Evolutionary conservation across 1,140 invertebrate species (phyloP).

Genomic region (Lepidurus apus): DNA sequence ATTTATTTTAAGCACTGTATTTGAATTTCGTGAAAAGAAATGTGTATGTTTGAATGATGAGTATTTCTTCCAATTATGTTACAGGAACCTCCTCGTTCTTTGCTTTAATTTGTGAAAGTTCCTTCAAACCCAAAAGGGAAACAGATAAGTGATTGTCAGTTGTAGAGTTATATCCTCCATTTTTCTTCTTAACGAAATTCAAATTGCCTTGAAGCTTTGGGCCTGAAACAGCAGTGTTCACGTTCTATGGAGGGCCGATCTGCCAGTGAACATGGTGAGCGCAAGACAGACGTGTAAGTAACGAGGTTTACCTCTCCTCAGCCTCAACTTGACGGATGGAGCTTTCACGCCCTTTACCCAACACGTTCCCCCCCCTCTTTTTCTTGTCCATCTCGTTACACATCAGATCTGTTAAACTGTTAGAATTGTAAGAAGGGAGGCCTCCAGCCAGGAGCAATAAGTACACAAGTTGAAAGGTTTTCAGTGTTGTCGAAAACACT

Average conservation of each 20-base stretch:
- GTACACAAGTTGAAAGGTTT: background rate
- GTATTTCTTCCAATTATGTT: too few relatives aligned
- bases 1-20: too few relatives aligned
- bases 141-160: background rate
- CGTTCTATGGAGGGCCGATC: background rate
- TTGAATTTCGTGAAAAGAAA: too few relatives aligned
- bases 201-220: background rate
- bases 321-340: slow-evolving; percentile 10
- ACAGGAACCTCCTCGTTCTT: too few relatives aligned
- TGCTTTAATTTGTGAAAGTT: too few relatives aligned
- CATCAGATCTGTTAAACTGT: slow-evolving; percentile 19
- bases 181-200: background rate
- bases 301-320: slow-evolving; percentile 7
- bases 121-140: background rate
- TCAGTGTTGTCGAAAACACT: slow-evolving; percentile 19
- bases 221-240: background rate
- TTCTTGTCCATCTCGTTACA: slow-evolving; percentile 15
- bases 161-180: background rate
- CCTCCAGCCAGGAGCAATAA: background rate
- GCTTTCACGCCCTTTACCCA: slow-evolving; percentile 17
- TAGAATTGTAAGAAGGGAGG: background rate
- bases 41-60: too few relatives aligned
- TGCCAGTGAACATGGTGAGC: background rate
- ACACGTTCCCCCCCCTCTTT: background rate
- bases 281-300: slow-evolving; percentile 1